Evolutionary conservation across 2,797 vertebrate genomes (phyloP).

Genomic region (Cephalopachus bancanus): DNA sequence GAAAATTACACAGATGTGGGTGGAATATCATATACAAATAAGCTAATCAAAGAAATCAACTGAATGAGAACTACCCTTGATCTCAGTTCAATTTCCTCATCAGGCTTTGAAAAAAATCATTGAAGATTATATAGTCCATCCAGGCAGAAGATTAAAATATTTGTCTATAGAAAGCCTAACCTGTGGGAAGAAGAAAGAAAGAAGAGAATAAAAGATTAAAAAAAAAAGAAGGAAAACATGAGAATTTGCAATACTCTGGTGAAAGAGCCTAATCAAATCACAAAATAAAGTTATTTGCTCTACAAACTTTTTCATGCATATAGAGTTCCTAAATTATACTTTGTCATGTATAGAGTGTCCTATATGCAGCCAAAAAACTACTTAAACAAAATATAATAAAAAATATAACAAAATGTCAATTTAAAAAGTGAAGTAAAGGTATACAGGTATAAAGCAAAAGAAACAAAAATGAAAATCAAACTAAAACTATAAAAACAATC

Average conservation of each 20-base stretch:
- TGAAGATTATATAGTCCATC: neutral
- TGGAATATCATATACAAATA: neutral
- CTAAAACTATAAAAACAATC: neutral
- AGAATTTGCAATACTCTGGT: neutral
- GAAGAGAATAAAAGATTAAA: neutral
- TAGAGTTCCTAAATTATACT: neutral
- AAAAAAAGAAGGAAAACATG: neutral
- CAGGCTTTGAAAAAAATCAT: neutral
- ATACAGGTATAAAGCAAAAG: too few relatives aligned
- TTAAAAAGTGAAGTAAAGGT: too few relatives aligned
- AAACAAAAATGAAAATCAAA: neutral
- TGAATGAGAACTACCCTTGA: neutral
- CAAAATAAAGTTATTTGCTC: neutral
- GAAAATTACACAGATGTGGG: neutral
- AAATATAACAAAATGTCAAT: neutral
- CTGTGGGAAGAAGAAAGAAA: neutral
- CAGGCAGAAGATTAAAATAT: neutral
- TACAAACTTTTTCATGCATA: too few relatives aligned
- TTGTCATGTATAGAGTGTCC: neutral
- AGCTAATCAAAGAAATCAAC: neutral
- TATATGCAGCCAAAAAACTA: neutral
- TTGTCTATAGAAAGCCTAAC: neutral
- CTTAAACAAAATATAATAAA: neutral
- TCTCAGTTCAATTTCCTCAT: neutral
- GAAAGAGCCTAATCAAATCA: neutral